Base-by-base conservation (phyloP, 2,113 vertebrate species). In the Galemys pyrenaicus region DNA sequence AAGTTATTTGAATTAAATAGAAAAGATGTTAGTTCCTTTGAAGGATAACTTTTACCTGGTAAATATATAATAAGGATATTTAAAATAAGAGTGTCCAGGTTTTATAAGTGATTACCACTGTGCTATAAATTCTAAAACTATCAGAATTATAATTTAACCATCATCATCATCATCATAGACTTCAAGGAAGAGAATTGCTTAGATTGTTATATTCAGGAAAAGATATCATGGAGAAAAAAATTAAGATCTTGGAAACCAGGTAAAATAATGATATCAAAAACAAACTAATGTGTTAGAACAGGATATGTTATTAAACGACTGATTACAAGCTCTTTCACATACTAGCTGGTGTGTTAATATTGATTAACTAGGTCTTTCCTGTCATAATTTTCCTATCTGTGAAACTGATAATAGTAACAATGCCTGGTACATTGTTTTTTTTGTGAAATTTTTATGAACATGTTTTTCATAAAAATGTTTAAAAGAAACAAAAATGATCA, bases 1-100 rank as follows among this genome's bases (percentile, higher is more conserved):
- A 84, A 51, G 51, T 64, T 68, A 85, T 87, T 89, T 92, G 35
- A 12, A 58, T 84, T 84, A 87, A 81, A 84, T 84, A 87, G 80
- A 77, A 89, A n/a, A 16, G 46, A 56, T 26, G 19, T 1, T 1
- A 51, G 15, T 17, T 73, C 30, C 37, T 39, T 92, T 10, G 19
- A 91, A 65, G 11, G 5, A 3, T 62, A 19, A 5, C 13, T 82
- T 37, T 9, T 30, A 22, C 7, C 30, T 13, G 0, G 26, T 9
- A 78, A 89, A 70, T 9, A 78, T 5, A 44, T 13, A 54, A 19
- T 32, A 79, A 67, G 8, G 13, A 78, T 78, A 77, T 95, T 78
- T 73, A 15, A 81, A 62, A 60, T 87, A 87, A 87, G 58, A 90
- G n/a, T 75, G 28, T 54, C 4, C 35, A 67, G 64, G 5, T 64